Evolutionary conservation across 2,888 invertebrate species (phyloP), one percentile per base, ranked within the genome.

Genomic region (Parnassius orleans): DNA sequence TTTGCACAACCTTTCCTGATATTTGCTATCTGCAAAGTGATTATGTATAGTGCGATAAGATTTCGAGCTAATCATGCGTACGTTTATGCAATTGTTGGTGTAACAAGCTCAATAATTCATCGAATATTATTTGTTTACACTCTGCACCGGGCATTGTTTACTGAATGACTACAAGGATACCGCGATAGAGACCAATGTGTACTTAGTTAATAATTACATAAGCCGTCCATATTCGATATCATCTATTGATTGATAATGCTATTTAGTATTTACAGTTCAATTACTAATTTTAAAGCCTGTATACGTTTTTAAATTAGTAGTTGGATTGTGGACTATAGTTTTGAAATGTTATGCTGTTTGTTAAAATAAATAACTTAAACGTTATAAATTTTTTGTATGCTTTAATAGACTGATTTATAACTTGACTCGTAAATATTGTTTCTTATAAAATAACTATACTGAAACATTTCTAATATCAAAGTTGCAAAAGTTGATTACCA

Each of bases 171-270:
- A 87, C 87, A 88, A 87, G 87, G 86, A 86, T 84, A 78, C 81
- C 79, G 75, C 83, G 83, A 84, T 84, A 84, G 79, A 86, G 83
- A 80, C 76, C 78, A 71, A 65, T 87, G 84, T 87, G 79, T 89
- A 75, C 80, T 80, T 77, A 80, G 85, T 83, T 85, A 89, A 89
- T 87, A 90, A 88, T 88, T 89, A 86, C 87, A 86, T 84, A 81
- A 83, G 80, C 72, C 76, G 75, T 74, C 74, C 74, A 80, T 80
- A 80, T 80, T 76, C 74, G 71, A 68, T 69, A 69, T 76, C 79
- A 83, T 85, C 79, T 83, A 83, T 83, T 77, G 79, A 76, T 75
- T 76, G 75, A 79, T 72, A 71, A 66, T 64, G 76, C 73, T 82
- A 79, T 81, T 80, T 63, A 66, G 61, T 53, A 61, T 67, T 63